These are phyloP conservation scores for Pimephales promelas DNA, from an alignment of 2,113 vertebrate species.

Conservation along the genomic window DNA sequence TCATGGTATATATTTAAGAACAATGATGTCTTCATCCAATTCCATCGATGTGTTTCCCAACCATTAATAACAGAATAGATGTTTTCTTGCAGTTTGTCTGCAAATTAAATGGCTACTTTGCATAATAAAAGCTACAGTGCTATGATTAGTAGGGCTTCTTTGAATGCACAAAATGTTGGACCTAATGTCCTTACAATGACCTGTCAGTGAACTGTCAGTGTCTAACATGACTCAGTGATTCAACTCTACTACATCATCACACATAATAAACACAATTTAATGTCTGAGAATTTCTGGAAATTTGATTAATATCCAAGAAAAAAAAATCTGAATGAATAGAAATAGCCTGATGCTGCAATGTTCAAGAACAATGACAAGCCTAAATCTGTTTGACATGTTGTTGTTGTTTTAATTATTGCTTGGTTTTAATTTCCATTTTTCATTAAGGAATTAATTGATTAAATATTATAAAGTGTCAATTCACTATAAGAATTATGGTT, in stretches of 20 bases:
- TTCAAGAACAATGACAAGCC: background rate
- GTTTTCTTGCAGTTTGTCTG: background rate
- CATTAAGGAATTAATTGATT: background rate
- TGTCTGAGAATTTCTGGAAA: constrained; percentile 6
- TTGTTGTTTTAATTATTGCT: background rate
- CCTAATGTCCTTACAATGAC: constrained; percentile 10
- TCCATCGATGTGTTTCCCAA: background rate
- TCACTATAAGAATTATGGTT: background rate
- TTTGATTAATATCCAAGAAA: background rate
- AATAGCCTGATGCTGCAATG: background rate
- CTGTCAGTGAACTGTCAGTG: constrained; percentile 9
- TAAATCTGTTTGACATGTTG: background rate
- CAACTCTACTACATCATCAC: constrained; percentile 1
- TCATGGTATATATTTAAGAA: background rate
- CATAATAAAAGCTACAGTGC: constrained; percentile 5
- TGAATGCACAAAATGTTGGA: background rate
- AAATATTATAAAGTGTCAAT: background rate
- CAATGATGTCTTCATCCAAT: background rate
- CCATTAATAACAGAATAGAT: background rate
- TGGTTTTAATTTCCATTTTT: background rate
- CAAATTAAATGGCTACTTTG: background rate
- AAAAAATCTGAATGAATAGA: background rate
- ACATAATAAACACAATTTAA: constrained; percentile 30
- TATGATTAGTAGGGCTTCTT: background rate
- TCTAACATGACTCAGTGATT: constrained; percentile 8